Evolutionary conservation across 2,888 invertebrate species (phyloP).

Genomic region (Drosophila paracracens): DNA sequence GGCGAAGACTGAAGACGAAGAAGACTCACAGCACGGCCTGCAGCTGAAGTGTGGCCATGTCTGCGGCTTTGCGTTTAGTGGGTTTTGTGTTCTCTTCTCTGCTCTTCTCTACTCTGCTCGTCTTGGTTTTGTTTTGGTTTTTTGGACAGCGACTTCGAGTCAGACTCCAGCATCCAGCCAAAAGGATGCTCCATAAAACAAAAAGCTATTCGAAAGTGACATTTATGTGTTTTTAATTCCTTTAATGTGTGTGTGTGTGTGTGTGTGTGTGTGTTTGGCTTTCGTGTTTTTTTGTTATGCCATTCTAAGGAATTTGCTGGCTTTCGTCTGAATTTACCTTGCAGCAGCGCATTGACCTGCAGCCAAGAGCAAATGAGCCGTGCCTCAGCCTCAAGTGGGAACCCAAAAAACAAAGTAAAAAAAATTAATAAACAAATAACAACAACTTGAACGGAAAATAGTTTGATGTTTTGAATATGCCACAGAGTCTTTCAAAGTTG

Average conservation of each 20-base stretch:
- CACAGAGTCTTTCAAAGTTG: neutral
- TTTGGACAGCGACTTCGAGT: slow-evolving; percentile 9
- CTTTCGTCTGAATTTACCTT: slow-evolving; percentile 66
- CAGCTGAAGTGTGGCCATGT: slow-evolving; percentile 67
- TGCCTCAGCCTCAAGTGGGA: slow-evolving; percentile 1
- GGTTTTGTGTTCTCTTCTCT: slow-evolving; percentile 36
- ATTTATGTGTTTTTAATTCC: slow-evolving; percentile 80
- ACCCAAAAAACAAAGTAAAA: neutral
- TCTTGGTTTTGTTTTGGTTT: slow-evolving; percentile 31
- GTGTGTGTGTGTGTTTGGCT: slow-evolving; percentile 17
- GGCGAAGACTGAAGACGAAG: slow-evolving; percentile 5
- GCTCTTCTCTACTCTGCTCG: slow-evolving; percentile 34
- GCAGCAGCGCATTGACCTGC: slow-evolving; percentile 73
- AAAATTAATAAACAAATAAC: slow-evolving; percentile 4
- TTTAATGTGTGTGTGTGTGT: slow-evolving; percentile 20
- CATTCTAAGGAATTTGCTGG: slow-evolving; percentile 62
- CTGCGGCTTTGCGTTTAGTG: slow-evolving; percentile 58
- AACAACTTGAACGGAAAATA: slow-evolving; percentile 24
- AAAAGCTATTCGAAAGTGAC: slow-evolving; percentile 76
- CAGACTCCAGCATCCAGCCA: slow-evolving; percentile 15
- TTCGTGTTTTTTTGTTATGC: slow-evolving; percentile 45
- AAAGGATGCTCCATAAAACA: slow-evolving; percentile 76
- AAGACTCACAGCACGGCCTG: slow-evolving; percentile 41
- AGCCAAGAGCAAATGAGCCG: slow-evolving; percentile 13
- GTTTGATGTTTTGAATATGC: slow-evolving; percentile 15